Base-by-base conservation (phyloP, 2,797 vertebrate species). In the Gallirallus australis region DNA sequence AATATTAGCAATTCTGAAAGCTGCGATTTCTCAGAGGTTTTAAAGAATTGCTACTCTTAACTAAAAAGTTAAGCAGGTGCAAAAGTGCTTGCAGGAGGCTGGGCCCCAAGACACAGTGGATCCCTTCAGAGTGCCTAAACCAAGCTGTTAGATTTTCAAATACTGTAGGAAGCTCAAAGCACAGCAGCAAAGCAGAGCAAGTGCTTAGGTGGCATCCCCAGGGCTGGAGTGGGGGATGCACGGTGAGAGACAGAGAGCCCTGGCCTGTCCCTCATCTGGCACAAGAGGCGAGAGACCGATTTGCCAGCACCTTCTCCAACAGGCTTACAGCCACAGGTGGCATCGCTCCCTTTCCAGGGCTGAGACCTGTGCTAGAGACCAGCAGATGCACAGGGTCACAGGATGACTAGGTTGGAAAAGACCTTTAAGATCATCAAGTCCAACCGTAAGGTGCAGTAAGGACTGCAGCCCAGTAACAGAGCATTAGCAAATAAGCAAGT, bases 191-290 rank as follows among this genome's bases (percentile, higher is more conserved):
- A 70, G 28, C 20, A 66, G 42, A 47, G 10, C 0, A 40, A 45
- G 42, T 80, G 23, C 28, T 73, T 45, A 16, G 3, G 0, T 11
- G 15, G 17, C 33, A 65, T 20, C 40, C 16, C 33, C 56, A 82
- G 47, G 66, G 30, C 33, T 42, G 35, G 10, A 64, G 30, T 4
- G 11, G 5, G 21, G 25, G 42, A 16, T 16, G 8, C 1, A 2
- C 5, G 7, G 1, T n/a, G 52, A 56, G n/a, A 53, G 33, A 18
- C 2, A 1, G 25, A 40, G 39, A 21, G 33, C 5, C 15, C 48
- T 54, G n/a, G 12, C 17, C 9, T 9, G 13, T 50, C 19, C 37
- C 7, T 33, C 28, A 11, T 72, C 33, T 40, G 50, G 33, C 7
- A 53, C 13, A 35, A 45, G 52, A 50, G 10, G 23, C 0, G 1